Conservation (phyloP, 2,888 invertebrate genomes). For the Thymelicus lineola region DNA sequence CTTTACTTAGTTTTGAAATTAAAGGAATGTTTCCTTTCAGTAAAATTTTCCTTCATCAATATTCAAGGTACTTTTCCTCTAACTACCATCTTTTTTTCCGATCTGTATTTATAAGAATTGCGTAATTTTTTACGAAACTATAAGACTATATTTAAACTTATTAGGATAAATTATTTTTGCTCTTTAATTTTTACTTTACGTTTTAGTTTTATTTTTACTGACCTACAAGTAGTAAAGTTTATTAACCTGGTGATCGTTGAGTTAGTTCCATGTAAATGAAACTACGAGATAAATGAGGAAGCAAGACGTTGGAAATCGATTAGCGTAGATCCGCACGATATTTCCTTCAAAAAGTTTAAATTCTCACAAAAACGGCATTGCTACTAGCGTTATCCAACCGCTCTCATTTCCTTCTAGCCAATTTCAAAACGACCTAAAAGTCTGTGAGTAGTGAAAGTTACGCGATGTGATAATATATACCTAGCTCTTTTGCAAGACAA, state of each 20-base stretch:
- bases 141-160: too few species aligned
- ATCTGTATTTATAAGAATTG: too few species aligned
- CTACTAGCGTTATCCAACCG: constrained; percentile 23
- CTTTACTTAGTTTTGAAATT: too few species aligned
- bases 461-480: neutral
- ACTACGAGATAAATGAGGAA: constrained; percentile 11
- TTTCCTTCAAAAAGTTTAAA: constrained; percentile 30
- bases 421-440: constrained; percentile 29
- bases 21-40: too few species aligned
- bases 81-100: too few species aligned
- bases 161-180: too few species aligned
- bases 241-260: neutral
- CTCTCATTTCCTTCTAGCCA: constrained; percentile 30
- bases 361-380: constrained; percentile 28
- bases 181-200: too few species aligned
- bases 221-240: neutral
- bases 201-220: neutral
- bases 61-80: too few species aligned
- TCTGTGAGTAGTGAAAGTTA: neutral
- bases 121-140: too few species aligned
- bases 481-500: too few species aligned
- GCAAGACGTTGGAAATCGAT: constrained; percentile 23
- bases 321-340: constrained; percentile 12
- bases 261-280: neutral
- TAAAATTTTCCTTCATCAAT: too few species aligned